These are phyloP conservation scores for Pelobates fuscus DNA, from an alignment of 2,113 vertebrate species.

Conservation along the genomic window DNA sequence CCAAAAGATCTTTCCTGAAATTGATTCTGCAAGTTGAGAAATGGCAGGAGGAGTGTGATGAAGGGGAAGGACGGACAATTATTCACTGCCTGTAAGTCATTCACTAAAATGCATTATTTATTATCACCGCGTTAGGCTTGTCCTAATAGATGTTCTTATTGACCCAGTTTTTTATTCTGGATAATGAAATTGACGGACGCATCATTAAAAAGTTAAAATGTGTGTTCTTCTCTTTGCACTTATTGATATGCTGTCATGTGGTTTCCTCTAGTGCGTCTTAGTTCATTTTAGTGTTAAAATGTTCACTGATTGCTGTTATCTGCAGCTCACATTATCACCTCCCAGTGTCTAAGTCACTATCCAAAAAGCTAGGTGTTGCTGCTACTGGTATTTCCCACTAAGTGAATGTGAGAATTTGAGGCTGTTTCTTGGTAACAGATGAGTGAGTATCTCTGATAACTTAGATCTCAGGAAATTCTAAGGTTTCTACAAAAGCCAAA, in stretches of 20 bases:
- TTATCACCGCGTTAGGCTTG: constrained; percentile 5
- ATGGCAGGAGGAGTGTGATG: constrained; percentile 98
- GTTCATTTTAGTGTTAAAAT: too few relatives aligned
- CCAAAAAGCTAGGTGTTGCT: too few relatives aligned
- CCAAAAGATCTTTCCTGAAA: constrained; percentile 96
- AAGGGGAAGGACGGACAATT: constrained; percentile 93
- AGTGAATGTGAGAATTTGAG: too few relatives aligned
- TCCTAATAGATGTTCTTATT: constrained; percentile 27
- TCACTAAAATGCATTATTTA: constrained; percentile 11
- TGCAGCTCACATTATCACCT: too few relatives aligned
- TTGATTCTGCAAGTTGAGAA: constrained; percentile 97
- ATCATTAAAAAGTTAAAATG: constrained; percentile 6
- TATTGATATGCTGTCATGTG: neutral
- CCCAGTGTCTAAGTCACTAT: too few relatives aligned
- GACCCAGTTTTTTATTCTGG: neutral
- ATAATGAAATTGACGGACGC: neutral
- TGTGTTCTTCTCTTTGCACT: neutral
- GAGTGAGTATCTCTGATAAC: too few relatives aligned
- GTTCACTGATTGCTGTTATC: too few relatives aligned
- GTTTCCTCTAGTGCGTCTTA: too few relatives aligned
- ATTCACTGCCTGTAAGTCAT: constrained; percentile 94
- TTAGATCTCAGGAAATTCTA: too few relatives aligned
- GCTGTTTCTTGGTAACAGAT: too few relatives aligned
- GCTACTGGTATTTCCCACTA: too few relatives aligned
- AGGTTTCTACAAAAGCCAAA: too few relatives aligned